Conservation (phyloP, 2,888 invertebrate species). For the Malthinus seriepunctatus region DNA sequence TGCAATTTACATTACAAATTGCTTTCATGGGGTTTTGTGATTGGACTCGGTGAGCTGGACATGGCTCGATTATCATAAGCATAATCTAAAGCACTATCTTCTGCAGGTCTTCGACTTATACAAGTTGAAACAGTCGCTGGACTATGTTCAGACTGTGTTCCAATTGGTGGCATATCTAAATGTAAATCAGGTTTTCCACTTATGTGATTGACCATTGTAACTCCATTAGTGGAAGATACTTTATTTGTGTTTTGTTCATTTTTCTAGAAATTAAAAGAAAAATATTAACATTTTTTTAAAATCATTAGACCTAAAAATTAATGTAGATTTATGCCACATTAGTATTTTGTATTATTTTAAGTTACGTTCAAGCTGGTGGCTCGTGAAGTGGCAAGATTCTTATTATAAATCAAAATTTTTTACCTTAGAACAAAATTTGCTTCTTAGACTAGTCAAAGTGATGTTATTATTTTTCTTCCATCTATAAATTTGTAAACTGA, state of each 20-base stretch:
- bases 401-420: slow-evolving; percentile 18
- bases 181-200: slow-evolving; percentile 33
- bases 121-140: slow-evolving; percentile 69
- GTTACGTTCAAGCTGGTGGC: no score
- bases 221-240: slow-evolving; percentile 19
- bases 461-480: slow-evolving; percentile 51
- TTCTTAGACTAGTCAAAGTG: slow-evolving; percentile 43
- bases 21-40: slow-evolving; percentile 34
- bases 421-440: slow-evolving; percentile 45
- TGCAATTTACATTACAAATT: slow-evolving; percentile 19
- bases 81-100: slow-evolving; percentile 76
- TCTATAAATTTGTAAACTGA: slow-evolving; percentile 44
- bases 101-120: slow-evolving; percentile 73
- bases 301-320: no score
- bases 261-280: neutral
- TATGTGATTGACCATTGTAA: slow-evolving; percentile 10
- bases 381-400: no score
- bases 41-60: slow-evolving; percentile 67
- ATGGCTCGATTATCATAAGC: slow-evolving; percentile 80
- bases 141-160: slow-evolving; percentile 45
- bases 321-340: no score
- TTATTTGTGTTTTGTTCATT: neutral
- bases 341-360: neutral
- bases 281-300: neutral
- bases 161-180: slow-evolving; percentile 35